Evolutionary conservation across 2,797 vertebrate genomes (phyloP).

Genomic region (Sebastes trivittatus): DNA sequence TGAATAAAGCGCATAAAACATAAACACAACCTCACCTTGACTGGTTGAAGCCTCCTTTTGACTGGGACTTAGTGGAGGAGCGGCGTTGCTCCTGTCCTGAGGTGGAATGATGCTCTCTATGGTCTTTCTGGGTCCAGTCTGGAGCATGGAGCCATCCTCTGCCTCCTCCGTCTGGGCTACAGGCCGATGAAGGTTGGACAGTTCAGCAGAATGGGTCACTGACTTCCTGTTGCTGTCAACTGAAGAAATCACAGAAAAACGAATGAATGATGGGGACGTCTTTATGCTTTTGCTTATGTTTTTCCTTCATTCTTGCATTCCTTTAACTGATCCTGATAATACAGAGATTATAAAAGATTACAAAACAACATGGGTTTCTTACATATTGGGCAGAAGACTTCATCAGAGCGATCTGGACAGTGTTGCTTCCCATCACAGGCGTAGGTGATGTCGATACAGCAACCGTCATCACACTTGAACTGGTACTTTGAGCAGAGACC

Average conservation of each 20-base stretch:
- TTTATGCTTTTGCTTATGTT: neutral
- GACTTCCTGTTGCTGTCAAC: slow-evolving; percentile 86
- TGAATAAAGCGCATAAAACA: neutral
- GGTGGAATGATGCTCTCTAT: slow-evolving; percentile 51
- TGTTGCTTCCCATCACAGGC: slow-evolving; percentile 93
- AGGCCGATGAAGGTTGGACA: slow-evolving; percentile 50
- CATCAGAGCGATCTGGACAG: slow-evolving; percentile 94
- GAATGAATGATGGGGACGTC: too few relatives aligned
- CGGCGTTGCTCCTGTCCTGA: slow-evolving; percentile 59
- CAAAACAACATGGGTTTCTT: slow-evolving; percentile 55
- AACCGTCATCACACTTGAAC: slow-evolving; percentile 94
- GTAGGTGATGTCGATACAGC: slow-evolving; percentile 94
- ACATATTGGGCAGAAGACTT: slow-evolving; percentile 94
- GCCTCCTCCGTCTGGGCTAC: slow-evolving; percentile 52
- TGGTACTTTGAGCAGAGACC: slow-evolving; percentile 91
- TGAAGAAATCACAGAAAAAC: slow-evolving; percentile 58
- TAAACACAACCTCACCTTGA: slow-evolving; percentile 78
- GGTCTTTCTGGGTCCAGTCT: slow-evolving; percentile 71
- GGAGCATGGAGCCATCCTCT: slow-evolving; percentile 40
- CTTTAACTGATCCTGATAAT: neutral
- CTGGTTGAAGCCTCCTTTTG: slow-evolving; percentile 60
- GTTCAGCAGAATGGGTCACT: slow-evolving; percentile 76
- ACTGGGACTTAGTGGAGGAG: slow-evolving; percentile 66
- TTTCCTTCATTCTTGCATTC: neutral
- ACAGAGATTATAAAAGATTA: neutral